Base-by-base conservation (phyloP, 2,888 invertebrate species). In the Holacanthella duospinosa region DNA sequence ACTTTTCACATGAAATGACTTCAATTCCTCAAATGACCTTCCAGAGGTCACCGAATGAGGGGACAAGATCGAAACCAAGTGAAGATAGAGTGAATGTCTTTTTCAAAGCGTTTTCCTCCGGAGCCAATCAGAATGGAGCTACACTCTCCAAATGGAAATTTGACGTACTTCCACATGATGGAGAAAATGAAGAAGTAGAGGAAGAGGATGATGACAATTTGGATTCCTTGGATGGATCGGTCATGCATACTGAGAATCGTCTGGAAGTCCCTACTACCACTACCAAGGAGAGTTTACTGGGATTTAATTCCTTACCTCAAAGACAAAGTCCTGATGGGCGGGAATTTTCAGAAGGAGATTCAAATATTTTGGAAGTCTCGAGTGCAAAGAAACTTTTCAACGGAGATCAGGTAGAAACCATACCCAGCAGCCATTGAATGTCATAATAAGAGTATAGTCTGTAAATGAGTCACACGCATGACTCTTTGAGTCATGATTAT, bases 101-200 rank as follows among this genome's bases (percentile, higher is more conserved):
- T n/a, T n/a, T n/a, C n/a, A n/a, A n/a, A n/a, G n/a, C n/a, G n/a
- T n/a, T n/a, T n/a, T 36, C 36, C 36, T 36, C 36, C 6, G 36
- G 36, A n/a, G n/a, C n/a, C n/a, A n/a, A n/a, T n/a, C n/a, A n/a
- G n/a, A n/a, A n/a, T n/a, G n/a, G n/a, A n/a, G n/a, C n/a, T n/a
- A n/a, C n/a, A n/a, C 78, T 88, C 74, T 81, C 85, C 73, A 88
- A 87, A 79, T 88, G 88, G 87, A 88, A 88, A 77, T 87, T 85
- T 58, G 84, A 85, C 55, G 84, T 86, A 68, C 81, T 88, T 74
- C 85, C 85, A 24, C 85, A 86, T 2, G 84, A 85, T 68, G 82
- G 76, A 54, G 65, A 67, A 60, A 60, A 62, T 28, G 63, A 65
- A 60, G 80, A 76, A 55, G 65, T 65, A 59, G 63, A 64, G 24